Base-by-base conservation (phyloP, 2,797 vertebrate genomes). In the Cyprinodon diabolis region DNA sequence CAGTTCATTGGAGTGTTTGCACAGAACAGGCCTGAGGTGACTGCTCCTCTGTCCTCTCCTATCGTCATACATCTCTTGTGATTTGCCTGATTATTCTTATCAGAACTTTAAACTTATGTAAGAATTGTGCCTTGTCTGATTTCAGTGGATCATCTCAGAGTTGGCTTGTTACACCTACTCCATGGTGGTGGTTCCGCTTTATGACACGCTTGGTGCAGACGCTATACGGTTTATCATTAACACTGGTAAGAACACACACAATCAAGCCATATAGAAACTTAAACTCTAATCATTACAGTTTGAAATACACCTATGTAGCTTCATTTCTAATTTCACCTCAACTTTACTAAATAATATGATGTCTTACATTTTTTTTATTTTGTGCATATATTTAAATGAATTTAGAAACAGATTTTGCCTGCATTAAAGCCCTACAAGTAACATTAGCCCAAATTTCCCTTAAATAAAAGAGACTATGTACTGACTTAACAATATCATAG, bases 1-100 rank as follows among this genome's bases (percentile, higher is more conserved):
- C 97, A 98, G 90, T 98, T 98, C 90, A 98, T 99, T 1, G 98
- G 98, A 0, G 96, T 99, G 83, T 99, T 99, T n/a, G 95, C 98
- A 78, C 98, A 99, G 88, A 99, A 99, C 90, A 95, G 98, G 6
- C 98, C 98, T 40, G 98, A 99, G 97, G 98, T 99, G 81, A 85
- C 1, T 11, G 1, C n/a, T 17, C 1, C 21, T 63, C 35, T 66
- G n/a, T 69, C 14, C 56, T 21, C 17, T 4, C 55, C 25, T 75
- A 1, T 62, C 30, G 19, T 0, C 56, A 14, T 49, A 6, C 35
- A 0, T 71, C n/a, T 63, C 17, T 13, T 2, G 51, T 19, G 0
- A 30, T 75, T 35, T 58, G n/a, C 55, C 47, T 67, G 21, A n/a
- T 37, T 19, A 19, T 13, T 10, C 43, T 2, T 66, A 10, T 43